Evolutionary conservation across 2,797 vertebrate genomes (phyloP).

Genomic region (Sebastes dallii): DNA sequence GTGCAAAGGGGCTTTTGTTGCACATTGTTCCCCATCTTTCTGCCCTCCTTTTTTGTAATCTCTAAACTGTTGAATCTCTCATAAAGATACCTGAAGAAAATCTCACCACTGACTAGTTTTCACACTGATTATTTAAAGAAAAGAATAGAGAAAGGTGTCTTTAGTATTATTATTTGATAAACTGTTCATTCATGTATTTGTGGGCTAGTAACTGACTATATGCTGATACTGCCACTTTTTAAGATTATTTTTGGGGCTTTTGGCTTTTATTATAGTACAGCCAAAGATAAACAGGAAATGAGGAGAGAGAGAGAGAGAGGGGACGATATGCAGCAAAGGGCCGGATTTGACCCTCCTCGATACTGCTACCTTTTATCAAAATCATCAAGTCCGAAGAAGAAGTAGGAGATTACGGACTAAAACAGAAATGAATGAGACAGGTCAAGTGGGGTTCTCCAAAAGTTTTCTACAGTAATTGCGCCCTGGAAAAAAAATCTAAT

Average conservation of each 20-base stretch:
- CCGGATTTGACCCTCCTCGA: too few species aligned
- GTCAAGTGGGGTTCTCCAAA: background rate
- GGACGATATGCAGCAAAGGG: too few species aligned
- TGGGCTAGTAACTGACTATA: background rate
- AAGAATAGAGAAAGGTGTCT: background rate
- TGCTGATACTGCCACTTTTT: background rate
- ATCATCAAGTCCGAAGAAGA: too few species aligned
- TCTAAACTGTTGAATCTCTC: too few species aligned
- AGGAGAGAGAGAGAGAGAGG: too few species aligned
- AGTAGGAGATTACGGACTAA: too few species aligned
- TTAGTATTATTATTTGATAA: background rate
- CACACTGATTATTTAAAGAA: background rate
- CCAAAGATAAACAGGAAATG: too few species aligned
- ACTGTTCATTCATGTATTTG: background rate
- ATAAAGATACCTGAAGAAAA: background rate
- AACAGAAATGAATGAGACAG: background rate
- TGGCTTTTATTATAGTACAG: too few species aligned
- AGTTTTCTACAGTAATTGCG: background rate
- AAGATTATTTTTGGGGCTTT: too few species aligned
- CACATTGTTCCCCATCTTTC: background rate
- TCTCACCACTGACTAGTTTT: background rate
- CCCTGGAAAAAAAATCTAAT: background rate
- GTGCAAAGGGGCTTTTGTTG: too few species aligned
- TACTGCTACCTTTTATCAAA: too few species aligned
- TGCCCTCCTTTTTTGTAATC: background rate